Percentiles rank a stretch among this genome's conserved stretches.
phyloP scores from a whole-genome alignment of 2,888 invertebrate species.

The Strigamia crassipes region DNA sequence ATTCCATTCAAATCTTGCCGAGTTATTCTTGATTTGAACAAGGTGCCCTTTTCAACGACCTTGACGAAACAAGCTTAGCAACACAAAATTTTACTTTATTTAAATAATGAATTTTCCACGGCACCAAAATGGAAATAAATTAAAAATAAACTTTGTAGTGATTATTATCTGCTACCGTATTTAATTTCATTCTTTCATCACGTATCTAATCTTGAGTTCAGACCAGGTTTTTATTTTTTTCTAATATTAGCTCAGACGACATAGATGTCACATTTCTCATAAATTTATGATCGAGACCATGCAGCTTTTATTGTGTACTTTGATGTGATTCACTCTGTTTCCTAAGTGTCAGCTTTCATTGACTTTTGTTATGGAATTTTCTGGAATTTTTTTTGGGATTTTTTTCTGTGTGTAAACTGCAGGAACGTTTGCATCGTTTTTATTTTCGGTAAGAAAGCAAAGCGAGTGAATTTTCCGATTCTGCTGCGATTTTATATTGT shows the following conservation, averaged over 20 bases:
- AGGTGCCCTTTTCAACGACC: constrained; percentile 10
- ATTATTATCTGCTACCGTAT: not conserved
- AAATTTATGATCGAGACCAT: not conserved
- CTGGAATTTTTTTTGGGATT: not conserved
- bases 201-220: not conserved
- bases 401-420: not conserved
- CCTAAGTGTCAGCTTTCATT: not conserved
- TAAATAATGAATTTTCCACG: not conserved
- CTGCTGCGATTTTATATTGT: too few relatives aligned
- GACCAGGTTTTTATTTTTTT: not conserved
- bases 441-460: too few relatives aligned
- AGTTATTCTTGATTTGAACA: not conserved
- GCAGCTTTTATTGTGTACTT: not conserved
- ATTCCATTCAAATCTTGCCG: not conserved
- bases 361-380: not conserved
- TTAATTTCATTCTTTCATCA: not conserved
- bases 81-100: not conserved
- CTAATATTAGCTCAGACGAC: not conserved
- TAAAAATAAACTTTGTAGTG: not conserved
- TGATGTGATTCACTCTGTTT: not conserved
- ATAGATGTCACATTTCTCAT: not conserved
- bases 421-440: not conserved
- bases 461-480: too few relatives aligned
- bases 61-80: not conserved
- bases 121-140: not conserved